These are phyloP conservation scores for Hiodon tergisus DNA, from an alignment of 2,113 vertebrate species.

Conservation along the genomic window DNA sequence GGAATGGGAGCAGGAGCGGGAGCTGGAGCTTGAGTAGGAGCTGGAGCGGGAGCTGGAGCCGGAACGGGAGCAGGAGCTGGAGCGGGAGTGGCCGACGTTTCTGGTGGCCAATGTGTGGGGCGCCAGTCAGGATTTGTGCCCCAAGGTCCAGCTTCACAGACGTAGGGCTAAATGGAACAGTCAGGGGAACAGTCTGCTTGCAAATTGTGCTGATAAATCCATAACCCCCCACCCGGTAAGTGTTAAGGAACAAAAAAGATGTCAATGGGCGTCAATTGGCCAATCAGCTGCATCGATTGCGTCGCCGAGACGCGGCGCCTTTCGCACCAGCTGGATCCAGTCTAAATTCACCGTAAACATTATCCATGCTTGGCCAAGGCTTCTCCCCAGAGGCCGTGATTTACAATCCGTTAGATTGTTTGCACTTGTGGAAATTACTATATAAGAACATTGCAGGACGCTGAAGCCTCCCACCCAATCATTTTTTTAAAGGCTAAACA, in stretches of 20 bases:
- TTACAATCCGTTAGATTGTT: slow-evolving; percentile 52
- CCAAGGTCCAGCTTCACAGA: neutral
- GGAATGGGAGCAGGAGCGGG: neutral
- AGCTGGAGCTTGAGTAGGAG: too few relatives aligned
- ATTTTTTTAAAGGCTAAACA: neutral
- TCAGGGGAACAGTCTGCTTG: too few relatives aligned
- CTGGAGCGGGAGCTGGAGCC: too few relatives aligned
- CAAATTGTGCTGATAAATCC: too few relatives aligned
- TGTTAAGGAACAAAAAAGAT: too few relatives aligned
- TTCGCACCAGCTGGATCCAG: slow-evolving; percentile 54
- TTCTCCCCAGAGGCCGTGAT: slow-evolving; percentile 47
- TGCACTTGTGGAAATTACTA: slow-evolving; percentile 48
- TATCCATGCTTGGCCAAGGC: slow-evolving; percentile 43
- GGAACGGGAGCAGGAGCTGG: too few relatives aligned
- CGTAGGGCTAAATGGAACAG: too few relatives aligned
- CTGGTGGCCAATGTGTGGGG: neutral
- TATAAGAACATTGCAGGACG: slow-evolving; percentile 35
- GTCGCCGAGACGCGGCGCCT: slow-evolving; percentile 34
- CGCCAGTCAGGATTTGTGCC: neutral
- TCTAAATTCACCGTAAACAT: slow-evolving; percentile 56
- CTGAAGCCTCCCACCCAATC: slow-evolving; percentile 11
- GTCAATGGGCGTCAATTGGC: slow-evolving; percentile 31
- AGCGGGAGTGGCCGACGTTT: neutral
- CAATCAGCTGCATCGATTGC: slow-evolving; percentile 58
- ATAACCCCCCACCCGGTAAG: too few relatives aligned